Conservation (phyloP, 2,888 invertebrate species). For the Tridacna crocea region DNA sequence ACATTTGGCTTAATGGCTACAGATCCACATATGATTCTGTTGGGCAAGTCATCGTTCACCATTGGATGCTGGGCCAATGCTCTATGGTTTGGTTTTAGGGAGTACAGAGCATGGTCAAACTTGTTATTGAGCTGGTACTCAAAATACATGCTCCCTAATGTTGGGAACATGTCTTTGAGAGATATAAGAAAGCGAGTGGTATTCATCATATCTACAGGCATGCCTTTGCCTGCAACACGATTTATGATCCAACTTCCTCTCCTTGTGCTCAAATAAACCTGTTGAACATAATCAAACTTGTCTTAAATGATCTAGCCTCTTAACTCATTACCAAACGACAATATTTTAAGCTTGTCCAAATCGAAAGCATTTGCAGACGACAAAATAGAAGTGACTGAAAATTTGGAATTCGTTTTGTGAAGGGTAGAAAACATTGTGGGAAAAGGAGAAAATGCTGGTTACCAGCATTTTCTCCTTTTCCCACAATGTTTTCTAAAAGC, state of each 20-base stretch:
- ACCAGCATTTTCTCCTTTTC: not conserved
- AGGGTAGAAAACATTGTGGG: not conserved
- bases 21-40: conserved; percentile 82
- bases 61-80: conserved; percentile 79
- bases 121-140: conserved; percentile 68
- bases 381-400: not conserved
- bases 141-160: conserved; percentile 15
- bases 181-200: conserved; percentile 44
- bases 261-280: conserved; percentile 84
- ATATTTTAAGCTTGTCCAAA: not conserved
- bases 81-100: conserved; percentile 82
- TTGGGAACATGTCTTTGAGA: conserved; percentile 20
- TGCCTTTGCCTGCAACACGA: conserved; percentile 75
- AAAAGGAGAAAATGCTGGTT: not conserved
- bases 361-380: not conserved
- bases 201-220: conserved; percentile 75
- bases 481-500: not conserved
- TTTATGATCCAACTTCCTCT: conserved; percentile 84
- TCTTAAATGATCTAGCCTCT: not conserved
- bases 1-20: conserved; percentile 81
- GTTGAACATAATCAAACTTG: not conserved
- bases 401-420: too few species aligned
- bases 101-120: conserved; percentile 82
- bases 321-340: not conserved
- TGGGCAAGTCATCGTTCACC: conserved; percentile 84